A percentile compares a stretch with the other conserved stretches of the same genome.
Evolutionary conservation across 2,888 invertebrate genomes (phyloP).

Genomic region (Phengaris alcon): DNA sequence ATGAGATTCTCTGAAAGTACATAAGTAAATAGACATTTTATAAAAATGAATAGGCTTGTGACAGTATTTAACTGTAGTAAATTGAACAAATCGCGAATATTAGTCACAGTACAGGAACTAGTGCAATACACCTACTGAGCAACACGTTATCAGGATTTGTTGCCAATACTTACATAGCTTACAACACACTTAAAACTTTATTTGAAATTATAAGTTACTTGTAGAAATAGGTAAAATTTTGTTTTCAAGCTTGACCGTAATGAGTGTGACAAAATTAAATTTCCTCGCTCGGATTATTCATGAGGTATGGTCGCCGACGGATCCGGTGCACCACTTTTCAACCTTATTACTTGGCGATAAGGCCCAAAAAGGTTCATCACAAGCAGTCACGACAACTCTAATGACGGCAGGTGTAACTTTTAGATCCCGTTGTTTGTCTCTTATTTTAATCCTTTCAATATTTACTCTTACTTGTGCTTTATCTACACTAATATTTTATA

Average conservation of each 20-base stretch:
- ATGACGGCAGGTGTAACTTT: neutral
- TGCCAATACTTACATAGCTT: too few relatives aligned
- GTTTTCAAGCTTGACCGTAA: conserved; percentile 32
- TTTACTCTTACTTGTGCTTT: neutral
- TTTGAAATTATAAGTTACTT: neutral
- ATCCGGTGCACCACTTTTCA: neutral
- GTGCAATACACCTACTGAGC: too few relatives aligned
- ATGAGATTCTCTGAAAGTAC: too few relatives aligned
- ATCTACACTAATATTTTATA: too few relatives aligned
- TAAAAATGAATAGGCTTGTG: too few relatives aligned
- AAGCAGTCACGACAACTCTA: neutral
- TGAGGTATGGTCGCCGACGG: conserved; percentile 38
- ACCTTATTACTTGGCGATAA: neutral
- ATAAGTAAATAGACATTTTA: too few relatives aligned
- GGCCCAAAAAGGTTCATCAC: neutral
- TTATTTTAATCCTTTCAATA: conserved; percentile 8
- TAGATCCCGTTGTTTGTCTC: neutral
- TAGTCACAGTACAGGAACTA: too few relatives aligned
- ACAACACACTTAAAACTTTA: too few relatives aligned
- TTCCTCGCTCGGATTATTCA: conserved; percentile 51
- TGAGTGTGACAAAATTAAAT: conserved; percentile 45
- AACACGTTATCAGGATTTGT: too few relatives aligned
- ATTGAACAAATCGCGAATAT: too few relatives aligned
- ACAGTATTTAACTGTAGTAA: too few relatives aligned
- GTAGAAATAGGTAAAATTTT: neutral